Percentiles rank a stretch among this genome's conserved stretches.
These are phyloP conservation scores for Vulpes ferrilata DNA, from an alignment of 2,113 vertebrate genomes.

Conservation along the genomic window DNA sequence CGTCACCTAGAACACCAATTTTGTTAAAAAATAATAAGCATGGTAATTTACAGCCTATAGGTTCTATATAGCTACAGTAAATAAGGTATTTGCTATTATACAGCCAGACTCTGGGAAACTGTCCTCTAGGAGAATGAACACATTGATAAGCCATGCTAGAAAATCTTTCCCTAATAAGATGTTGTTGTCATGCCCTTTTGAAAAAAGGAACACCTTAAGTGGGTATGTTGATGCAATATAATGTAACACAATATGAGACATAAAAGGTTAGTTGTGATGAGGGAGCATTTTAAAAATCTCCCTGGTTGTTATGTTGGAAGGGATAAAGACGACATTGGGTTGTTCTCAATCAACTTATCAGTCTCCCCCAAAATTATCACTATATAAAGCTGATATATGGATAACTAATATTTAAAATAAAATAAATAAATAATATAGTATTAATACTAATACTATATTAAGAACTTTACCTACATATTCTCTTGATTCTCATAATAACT, in stretches of 20 bases:
- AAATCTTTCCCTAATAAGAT: neutral
- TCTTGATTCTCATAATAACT: neutral
- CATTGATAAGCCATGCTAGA: neutral
- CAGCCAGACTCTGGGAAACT: neutral
- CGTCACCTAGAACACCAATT: neutral
- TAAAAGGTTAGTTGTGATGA: neutral
- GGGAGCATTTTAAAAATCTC: neutral
- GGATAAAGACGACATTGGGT: neutral
- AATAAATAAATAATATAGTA: neutral
- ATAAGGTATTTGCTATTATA: neutral
- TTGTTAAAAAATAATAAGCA: neutral
- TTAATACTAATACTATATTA: neutral
- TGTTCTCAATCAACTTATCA: slow-evolving; percentile 10
- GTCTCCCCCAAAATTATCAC: neutral
- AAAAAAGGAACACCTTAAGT: neutral
- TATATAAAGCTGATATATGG: neutral
- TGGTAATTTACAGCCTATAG: neutral
- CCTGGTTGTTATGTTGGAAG: neutral
- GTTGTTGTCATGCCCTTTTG: neutral
- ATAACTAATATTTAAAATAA: slow-evolving; percentile 5
- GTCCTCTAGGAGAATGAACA: neutral
- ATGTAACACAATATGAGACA: neutral
- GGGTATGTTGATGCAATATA: neutral
- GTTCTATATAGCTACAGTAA: neutral
- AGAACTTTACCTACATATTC: neutral